Evolutionary conservation across 1,140 invertebrate genomes (phyloP), one percentile per base, ranked within the genome.

Genomic region (Zaprionus gabonicus): DNA sequence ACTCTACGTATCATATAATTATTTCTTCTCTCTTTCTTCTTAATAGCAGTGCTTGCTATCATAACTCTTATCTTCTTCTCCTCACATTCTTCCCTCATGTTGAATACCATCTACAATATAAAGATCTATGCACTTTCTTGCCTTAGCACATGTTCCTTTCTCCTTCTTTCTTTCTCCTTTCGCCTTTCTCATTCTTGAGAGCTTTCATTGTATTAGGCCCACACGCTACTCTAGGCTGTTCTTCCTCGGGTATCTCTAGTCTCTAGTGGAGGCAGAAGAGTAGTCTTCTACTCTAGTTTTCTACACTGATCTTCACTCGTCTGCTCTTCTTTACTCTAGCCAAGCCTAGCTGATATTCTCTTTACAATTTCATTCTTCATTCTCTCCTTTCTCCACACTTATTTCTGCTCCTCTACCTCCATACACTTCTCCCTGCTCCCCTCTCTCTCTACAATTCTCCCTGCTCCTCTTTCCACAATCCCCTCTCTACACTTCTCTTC

Each of bases 401-500:
- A 3, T 10, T 6, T 6, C n/a, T 46, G 0, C 44, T 20, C n/a
- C 1, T 2, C 7, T 10, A 0, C 34, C 59, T 41, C 67, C 23
- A 23, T 28, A 28, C 28, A 28, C 28, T 28, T 46, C 9, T 10
- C 3, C 17, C n/a, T 46, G 0, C 44, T 46, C n/a, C 1, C 0
- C 17, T 20, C 3, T 46, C 59, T 41, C 46, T 44, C 34, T 27
- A 23, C 7, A 7, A 0, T 7, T 5, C 6, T 31, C 28, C 7
- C 6, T 27, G 5, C 4, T 27, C 5, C 0, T 27, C 56, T 44
- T 20, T 53, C 23, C 27, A 56, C 59, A 46, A 23, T 31, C 23
- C 23, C 1, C 23, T 23, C 23, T 23, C 17, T 36, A 7, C 10
- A 59, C 66, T 9, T 41, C 66, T 67, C 51, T 64, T 51, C 51